Percentiles rank a stretch among this genome's conserved stretches.
Conservation (phyloP, 1,140 invertebrate species). For the Proctacanthus coquilletti region DNA sequence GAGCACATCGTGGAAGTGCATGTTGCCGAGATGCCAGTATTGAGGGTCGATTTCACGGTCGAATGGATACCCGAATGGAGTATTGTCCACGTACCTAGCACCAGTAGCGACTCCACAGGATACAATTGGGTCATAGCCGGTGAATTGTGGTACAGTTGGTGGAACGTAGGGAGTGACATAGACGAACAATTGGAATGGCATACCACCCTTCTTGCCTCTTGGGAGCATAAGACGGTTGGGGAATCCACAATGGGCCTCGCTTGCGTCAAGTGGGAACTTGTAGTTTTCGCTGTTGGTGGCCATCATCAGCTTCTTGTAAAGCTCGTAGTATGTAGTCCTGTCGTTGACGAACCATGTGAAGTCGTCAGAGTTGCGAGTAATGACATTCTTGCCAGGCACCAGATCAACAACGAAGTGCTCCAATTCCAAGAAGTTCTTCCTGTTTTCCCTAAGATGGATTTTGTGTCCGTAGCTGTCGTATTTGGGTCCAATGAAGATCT, state of each 20-base stretch:
- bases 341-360: constrained; percentile 40
- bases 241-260: constrained; percentile 36
- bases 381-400: constrained; percentile 41
- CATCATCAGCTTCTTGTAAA: constrained; percentile 36
- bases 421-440: constrained; percentile 43
- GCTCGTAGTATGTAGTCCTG: constrained; percentile 36
- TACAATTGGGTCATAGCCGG: constrained; percentile 18
- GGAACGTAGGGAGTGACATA: constrained; percentile 39
- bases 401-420: constrained; percentile 47
- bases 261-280: constrained; percentile 34
- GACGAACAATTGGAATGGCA: constrained; percentile 46
- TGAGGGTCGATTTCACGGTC: constrained; percentile 41
- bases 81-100: constrained; percentile 29
- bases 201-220: constrained; percentile 45
- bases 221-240: constrained; percentile 50
- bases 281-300: constrained; percentile 32
- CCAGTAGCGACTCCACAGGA: constrained; percentile 30
- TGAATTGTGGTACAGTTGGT: constrained; percentile 19
- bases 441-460: constrained; percentile 32
- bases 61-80: constrained; percentile 48
- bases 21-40: constrained; percentile 44
- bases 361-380: constrained; percentile 43
- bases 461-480: constrained; percentile 36
- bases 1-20: constrained; percentile 44
- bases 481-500: constrained; percentile 54